Evolutionary conservation across 2,113 vertebrate species (phyloP).

Genomic region (Dissostichus mawsoni): DNA sequence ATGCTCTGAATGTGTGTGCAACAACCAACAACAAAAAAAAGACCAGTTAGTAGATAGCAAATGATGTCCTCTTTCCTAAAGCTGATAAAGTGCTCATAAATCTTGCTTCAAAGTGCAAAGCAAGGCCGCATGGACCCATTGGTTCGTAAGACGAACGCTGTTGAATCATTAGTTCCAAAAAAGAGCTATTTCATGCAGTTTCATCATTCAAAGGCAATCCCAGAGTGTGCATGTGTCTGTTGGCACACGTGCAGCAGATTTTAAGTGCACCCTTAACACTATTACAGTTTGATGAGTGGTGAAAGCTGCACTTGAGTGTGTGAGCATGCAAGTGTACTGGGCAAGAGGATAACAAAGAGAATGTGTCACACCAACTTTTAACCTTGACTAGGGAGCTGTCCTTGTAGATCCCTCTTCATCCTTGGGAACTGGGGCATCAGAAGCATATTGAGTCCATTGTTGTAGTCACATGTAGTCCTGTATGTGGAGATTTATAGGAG

Average conservation of each 20-base stretch:
- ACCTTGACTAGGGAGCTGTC: constrained; percentile 23
- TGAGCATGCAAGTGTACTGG: not conserved
- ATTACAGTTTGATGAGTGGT: constrained; percentile 51
- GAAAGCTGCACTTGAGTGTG: constrained; percentile 1
- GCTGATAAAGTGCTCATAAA: constrained; percentile 32
- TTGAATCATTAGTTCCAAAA: constrained; percentile 68
- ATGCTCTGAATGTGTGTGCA: constrained; percentile 18
- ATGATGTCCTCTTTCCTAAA: constrained; percentile 20
- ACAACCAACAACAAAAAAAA: not conserved
- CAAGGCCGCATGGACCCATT: constrained; percentile 26
- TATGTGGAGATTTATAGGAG: constrained; percentile 66
- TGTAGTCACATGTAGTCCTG: constrained; percentile 30
- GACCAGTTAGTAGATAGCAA: constrained; percentile 17
- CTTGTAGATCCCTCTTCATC: constrained; percentile 8
- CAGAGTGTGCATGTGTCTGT: constrained; percentile 29
- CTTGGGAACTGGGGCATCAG: constrained; percentile 23
- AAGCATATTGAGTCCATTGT: constrained; percentile 3
- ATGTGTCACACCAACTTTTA: constrained; percentile 31
- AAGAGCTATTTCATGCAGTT: constrained; percentile 69
- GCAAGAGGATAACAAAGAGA: constrained; percentile 14
- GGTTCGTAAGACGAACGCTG: constrained; percentile 44
- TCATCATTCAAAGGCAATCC: constrained; percentile 72
- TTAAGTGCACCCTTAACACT: constrained; percentile 45
- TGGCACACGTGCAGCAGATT: constrained; percentile 42
- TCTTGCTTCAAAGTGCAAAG: constrained; percentile 45